Percentiles rank a stretch among this genome's conserved stretches.
Conservation (phyloP, 2,888 invertebrate genomes). For the Meganola albula region DNA sequence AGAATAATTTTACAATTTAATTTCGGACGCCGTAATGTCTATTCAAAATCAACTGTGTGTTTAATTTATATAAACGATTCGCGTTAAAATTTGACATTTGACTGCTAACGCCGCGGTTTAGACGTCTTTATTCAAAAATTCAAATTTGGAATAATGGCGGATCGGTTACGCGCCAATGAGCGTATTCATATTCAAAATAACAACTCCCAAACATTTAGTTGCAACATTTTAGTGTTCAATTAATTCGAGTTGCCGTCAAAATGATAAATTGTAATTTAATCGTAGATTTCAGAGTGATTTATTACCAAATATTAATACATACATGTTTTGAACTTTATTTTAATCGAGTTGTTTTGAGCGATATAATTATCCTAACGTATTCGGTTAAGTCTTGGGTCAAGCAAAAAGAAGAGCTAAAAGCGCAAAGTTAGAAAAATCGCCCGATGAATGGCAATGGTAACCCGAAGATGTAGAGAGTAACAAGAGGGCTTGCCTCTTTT, state of each 20-base stretch:
- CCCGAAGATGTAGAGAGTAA: too few species aligned
- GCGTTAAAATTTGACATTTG: conserved; percentile 48
- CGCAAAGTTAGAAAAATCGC: too few species aligned
- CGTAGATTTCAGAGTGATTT: conserved; percentile 20
- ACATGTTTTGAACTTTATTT: too few species aligned
- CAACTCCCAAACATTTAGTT: conserved; percentile 35
- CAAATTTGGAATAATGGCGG: conserved; percentile 57
- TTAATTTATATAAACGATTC: conserved; percentile 72
- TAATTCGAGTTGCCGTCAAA: conserved; percentile 35
- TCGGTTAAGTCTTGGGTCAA: too few species aligned
- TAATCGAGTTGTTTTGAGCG: too few species aligned
- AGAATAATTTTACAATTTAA: conserved; percentile 58
- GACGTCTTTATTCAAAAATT: conserved; percentile 71
- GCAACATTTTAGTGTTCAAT: conserved; percentile 29
- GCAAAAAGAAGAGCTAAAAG: too few species aligned
- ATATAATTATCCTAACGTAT: too few species aligned
- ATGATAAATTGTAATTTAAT: conserved; percentile 26
- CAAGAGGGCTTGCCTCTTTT: too few species aligned
- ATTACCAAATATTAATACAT: too few species aligned
- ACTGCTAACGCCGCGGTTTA: conserved; percentile 62
- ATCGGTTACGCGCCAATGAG: conserved; percentile 53
- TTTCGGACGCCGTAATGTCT: conserved; percentile 44
- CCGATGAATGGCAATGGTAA: too few species aligned
- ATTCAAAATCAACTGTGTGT: conserved; percentile 72
- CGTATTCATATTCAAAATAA: conserved; percentile 60